These are phyloP conservation scores for Ophion ellenae DNA, from an alignment of 2,888 invertebrate genomes.

Conservation along the genomic window DNA sequence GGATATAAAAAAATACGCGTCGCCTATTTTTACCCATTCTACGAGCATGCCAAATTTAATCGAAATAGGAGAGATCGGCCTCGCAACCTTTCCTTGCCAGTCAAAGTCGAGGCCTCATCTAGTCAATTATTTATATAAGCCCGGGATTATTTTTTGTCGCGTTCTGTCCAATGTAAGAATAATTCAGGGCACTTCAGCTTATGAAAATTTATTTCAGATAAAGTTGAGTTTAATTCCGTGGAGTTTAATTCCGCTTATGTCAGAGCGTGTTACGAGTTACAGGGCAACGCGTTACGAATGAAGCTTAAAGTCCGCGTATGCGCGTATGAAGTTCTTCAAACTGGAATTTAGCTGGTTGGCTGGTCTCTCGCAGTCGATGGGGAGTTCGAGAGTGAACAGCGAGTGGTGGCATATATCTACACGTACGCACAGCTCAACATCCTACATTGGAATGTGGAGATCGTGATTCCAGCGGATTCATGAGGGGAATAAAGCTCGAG, in stretches of 20 bases:
- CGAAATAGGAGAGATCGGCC: too few relatives aligned
- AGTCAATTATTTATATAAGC: not conserved
- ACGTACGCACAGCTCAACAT: not conserved
- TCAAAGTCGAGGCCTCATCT: too few relatives aligned
- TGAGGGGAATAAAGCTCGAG: constrained; percentile 49
- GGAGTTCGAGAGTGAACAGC: constrained; percentile 13
- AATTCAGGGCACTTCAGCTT: not conserved
- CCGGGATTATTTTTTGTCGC: not conserved
- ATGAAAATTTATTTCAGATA: not conserved
- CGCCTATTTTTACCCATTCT: too few relatives aligned
- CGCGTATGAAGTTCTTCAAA: constrained; percentile 20
- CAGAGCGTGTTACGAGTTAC: not conserved
- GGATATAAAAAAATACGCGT: too few relatives aligned
- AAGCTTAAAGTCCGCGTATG: constrained; percentile 16
- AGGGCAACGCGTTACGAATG: constrained; percentile 8
- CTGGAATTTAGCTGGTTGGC: constrained; percentile 50
- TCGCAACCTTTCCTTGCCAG: too few relatives aligned
- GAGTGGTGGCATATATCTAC: not conserved
- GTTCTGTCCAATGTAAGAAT: not conserved
- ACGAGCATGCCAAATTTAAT: too few relatives aligned
- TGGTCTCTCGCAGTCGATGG: constrained; percentile 20
- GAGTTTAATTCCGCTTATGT: not conserved
- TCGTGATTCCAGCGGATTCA: constrained; percentile 30
- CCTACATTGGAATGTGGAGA: constrained; percentile 43
- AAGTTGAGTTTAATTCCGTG: not conserved